Conservation (phyloP, 30 jellyfish, hydroid and myxozoan genomes). For the Clytia hemisphaerica region DNA sequence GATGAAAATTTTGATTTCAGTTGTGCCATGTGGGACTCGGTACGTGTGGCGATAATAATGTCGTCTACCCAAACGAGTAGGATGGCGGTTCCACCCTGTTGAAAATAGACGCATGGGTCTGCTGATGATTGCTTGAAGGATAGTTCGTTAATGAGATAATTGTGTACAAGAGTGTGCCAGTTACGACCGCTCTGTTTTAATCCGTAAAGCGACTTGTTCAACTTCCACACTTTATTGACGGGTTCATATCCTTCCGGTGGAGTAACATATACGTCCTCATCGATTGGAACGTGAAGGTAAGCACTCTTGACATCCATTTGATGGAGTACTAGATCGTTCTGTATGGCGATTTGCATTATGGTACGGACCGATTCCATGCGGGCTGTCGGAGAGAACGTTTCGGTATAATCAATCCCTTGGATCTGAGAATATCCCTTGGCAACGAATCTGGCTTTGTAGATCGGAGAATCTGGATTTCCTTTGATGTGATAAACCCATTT, state of each 20-base stretch:
- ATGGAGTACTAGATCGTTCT: neutral
- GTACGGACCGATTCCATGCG: slow-evolving; percentile 28
- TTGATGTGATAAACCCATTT: slow-evolving; percentile 4
- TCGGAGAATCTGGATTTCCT: neutral
- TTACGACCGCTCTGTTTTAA: slow-evolving; percentile 24
- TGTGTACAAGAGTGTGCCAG: slow-evolving; percentile 16
- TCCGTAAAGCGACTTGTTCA: slow-evolving; percentile 31
- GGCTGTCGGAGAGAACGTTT: slow-evolving; percentile 28
- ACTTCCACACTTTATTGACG: slow-evolving; percentile 17
- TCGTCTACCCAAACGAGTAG: slow-evolving; percentile 33
- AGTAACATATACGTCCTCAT: slow-evolving; percentile 14
- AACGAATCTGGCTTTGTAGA: neutral
- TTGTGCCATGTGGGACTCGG: neutral
- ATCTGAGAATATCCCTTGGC: neutral
- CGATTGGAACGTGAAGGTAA: slow-evolving; percentile 32
- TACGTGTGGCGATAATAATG: slow-evolving; percentile 7
- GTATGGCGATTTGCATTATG: slow-evolving; percentile 27
- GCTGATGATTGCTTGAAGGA: slow-evolving; percentile 8
- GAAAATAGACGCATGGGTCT: slow-evolving; percentile 24
- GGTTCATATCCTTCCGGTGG: slow-evolving; percentile 35
- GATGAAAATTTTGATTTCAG: slow-evolving; percentile 1
- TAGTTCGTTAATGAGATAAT: neutral
- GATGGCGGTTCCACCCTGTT: neutral
- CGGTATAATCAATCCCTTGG: neutral
- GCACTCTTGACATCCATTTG: slow-evolving; percentile 35